Evolutionary conservation across 2,888 invertebrate species (phyloP).

Genomic region (Nezara viridula): DNA sequence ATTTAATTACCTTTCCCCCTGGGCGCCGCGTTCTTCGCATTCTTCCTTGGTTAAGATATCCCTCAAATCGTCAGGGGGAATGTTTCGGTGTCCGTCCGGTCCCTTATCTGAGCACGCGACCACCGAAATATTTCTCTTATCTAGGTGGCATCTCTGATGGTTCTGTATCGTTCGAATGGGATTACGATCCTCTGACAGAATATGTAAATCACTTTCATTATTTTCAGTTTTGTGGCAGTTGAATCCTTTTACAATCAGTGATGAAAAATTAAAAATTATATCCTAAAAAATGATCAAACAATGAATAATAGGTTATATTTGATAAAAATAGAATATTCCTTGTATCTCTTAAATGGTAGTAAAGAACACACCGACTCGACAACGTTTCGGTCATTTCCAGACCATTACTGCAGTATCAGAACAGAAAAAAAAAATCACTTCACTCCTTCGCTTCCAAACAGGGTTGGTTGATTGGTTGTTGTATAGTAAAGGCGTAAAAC

Average conservation of each 20-base stretch:
- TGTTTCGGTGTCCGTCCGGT: constrained; percentile 3
- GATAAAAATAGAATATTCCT: no score
- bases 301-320: no score
- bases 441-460: no score
- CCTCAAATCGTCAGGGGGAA: not conserved
- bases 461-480: no score
- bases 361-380: no score
- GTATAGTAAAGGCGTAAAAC: no score
- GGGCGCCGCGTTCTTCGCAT: not conserved
- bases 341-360: no score
- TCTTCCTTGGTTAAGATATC: not conserved
- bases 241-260: not conserved
- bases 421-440: no score
- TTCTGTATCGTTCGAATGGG: not conserved
- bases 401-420: no score
- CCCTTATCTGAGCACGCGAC: not conserved
- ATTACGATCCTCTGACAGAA: not conserved
- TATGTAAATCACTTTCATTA: constrained; percentile 9
- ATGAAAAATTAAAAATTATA: no score
- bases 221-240: not conserved
- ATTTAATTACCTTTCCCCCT: not conserved
- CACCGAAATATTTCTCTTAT: not conserved
- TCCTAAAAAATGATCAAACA: no score
- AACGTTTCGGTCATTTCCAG: no score
- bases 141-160: not conserved